Conservation (phyloP, 2,113 vertebrate species). For the Pan troglodytes region DNA sequence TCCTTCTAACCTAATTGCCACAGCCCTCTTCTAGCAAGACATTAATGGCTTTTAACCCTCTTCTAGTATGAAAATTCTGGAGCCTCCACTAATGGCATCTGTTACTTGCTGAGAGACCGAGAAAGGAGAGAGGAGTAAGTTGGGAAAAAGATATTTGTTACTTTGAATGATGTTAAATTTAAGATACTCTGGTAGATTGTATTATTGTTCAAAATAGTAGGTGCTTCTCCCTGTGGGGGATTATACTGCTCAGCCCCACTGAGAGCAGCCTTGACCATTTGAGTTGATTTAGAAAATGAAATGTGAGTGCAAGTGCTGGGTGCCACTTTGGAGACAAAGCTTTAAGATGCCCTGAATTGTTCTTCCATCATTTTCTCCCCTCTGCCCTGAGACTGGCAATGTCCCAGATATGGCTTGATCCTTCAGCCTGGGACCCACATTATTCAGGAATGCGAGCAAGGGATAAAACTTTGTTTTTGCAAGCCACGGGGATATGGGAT, state of each 20-base stretch:
- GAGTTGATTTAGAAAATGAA: not conserved
- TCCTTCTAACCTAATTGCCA: not conserved
- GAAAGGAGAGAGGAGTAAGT: not conserved
- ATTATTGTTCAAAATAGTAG: not conserved
- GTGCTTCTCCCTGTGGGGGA: not conserved
- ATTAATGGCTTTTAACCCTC: not conserved
- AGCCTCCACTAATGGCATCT: not conserved
- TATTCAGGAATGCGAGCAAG: not conserved
- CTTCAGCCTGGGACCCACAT: not conserved
- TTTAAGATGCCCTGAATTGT: not conserved
- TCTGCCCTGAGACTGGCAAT: not conserved
- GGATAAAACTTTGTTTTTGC: not conserved
- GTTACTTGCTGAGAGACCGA: not conserved
- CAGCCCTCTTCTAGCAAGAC: not conserved
- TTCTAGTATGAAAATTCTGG: not conserved
- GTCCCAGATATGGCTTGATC: not conserved
- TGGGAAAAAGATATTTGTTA: not conserved
- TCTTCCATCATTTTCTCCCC: not conserved
- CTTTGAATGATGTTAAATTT: not conserved
- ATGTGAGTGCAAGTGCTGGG: not conserved
- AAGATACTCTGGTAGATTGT: not conserved
- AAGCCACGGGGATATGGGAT: not conserved
- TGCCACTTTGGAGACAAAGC: not conserved
- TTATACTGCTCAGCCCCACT: not conserved
- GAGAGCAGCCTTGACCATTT: not conserved